Percentiles rank a stretch among this genome's conserved stretches.
Evolutionary conservation across 2,797 vertebrate species (phyloP).

Genomic region (Halcyon chelicuti): DNA sequence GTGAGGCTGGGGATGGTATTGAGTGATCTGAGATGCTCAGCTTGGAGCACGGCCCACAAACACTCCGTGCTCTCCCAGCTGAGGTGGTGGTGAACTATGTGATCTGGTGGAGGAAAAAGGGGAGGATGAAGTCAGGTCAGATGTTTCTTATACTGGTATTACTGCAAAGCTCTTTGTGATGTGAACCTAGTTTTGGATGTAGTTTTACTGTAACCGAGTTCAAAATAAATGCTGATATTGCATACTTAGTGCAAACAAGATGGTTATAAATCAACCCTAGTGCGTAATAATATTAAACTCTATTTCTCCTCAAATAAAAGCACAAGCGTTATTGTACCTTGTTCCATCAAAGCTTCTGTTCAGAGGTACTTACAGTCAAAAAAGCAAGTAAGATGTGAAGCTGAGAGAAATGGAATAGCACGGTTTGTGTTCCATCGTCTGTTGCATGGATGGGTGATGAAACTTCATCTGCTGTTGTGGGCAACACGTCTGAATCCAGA

Average conservation of each 20-base stretch:
- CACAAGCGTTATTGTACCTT: not conserved
- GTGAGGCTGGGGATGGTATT: not conserved
- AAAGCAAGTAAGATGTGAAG: not conserved
- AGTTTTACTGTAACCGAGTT: not conserved
- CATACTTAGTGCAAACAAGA: not conserved
- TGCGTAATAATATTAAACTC: not conserved
- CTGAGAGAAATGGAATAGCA: not conserved
- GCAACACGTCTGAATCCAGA: not conserved
- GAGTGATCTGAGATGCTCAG: accelerated
- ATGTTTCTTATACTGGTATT: not conserved
- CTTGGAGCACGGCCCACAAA: accelerated
- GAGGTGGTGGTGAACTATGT: not conserved
- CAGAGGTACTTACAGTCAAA: not conserved
- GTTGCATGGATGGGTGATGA: not conserved
- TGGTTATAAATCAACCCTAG: not conserved
- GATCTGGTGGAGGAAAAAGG: not conserved
- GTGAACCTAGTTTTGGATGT: not conserved
- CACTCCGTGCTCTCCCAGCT: not conserved
- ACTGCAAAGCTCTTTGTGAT: not conserved
- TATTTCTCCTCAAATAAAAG: not conserved
- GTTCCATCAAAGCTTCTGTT: not conserved
- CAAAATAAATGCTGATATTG: not conserved
- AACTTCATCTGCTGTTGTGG: not conserved
- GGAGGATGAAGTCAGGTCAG: not conserved
- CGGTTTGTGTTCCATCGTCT: not conserved